These are phyloP conservation scores for Meriones psammophilus DNA, from an alignment of 2,797 vertebrate genomes.

Conservation along the genomic window DNA sequence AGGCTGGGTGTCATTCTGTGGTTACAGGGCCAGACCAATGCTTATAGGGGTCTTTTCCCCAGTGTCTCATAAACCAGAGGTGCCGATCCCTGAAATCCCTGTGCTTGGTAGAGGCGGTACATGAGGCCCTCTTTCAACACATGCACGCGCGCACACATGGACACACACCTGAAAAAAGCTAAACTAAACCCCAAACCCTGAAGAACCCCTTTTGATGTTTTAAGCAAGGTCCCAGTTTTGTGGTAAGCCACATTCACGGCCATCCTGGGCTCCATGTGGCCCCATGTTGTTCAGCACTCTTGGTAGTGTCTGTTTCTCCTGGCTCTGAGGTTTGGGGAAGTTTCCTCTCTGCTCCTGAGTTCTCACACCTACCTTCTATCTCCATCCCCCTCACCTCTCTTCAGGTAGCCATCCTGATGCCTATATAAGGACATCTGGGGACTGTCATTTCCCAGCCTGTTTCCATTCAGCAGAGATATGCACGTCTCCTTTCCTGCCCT, in stretches of 20 bases:
- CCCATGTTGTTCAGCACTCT: background rate
- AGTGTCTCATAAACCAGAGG: background rate
- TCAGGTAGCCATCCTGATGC: background rate
- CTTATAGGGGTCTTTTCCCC: background rate
- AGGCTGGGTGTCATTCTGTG: background rate
- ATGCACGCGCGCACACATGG: background rate
- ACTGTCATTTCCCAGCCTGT: accelerated
- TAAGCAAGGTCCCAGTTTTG: background rate
- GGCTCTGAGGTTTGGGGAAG: background rate
- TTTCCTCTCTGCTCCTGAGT: background rate
- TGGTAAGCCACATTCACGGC: background rate
- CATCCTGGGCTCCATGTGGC: background rate
- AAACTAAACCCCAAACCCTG: background rate
- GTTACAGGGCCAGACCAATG: too few species aligned
- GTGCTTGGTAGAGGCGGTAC: background rate
- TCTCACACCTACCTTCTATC: background rate
- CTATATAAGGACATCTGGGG: background rate
- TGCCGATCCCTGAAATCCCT: background rate
- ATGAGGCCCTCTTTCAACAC: background rate
- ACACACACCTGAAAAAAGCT: background rate
- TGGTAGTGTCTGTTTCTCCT: background rate
- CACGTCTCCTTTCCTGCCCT: background rate
- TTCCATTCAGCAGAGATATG: background rate
- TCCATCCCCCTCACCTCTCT: background rate
- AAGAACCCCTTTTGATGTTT: background rate